These are phyloP conservation scores for Notospermus geniculatus DNA, from an alignment of 1,140 invertebrate genomes.

Conservation along the genomic window DNA sequence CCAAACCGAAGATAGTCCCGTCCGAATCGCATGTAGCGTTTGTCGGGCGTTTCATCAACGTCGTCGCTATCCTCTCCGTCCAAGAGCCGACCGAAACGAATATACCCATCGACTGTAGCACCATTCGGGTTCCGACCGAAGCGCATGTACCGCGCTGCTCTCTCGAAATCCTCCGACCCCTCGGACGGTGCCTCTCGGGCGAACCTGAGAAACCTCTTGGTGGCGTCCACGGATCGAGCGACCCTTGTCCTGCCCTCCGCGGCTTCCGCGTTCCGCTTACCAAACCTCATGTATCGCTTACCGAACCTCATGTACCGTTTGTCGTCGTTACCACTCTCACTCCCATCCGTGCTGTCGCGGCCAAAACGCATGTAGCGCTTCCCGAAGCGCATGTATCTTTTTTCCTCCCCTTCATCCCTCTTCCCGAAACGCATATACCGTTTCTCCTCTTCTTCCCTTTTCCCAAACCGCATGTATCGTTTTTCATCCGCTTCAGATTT, in stretches of 20 bases:
- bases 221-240: not conserved
- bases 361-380: not conserved
- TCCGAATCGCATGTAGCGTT: conserved; percentile 13
- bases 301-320: conserved; percentile 13
- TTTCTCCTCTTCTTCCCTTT: conserved; percentile 1
- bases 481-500: not conserved
- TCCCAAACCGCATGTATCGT: conserved; percentile 9
- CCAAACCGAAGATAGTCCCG: conserved; percentile 8
- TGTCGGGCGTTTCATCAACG: not conserved
- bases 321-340: not conserved
- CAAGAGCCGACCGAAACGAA: conserved; percentile 6
- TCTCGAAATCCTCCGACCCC: not conserved
- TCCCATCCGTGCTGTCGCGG: not conserved
- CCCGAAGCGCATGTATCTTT: not conserved
- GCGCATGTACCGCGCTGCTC: conserved; percentile 8
- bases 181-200: not conserved
- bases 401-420: not conserved
- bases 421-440: conserved; percentile 11
- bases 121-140: conserved; percentile 1
- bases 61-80: conserved; percentile 1
- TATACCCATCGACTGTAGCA: conserved; percentile 1
- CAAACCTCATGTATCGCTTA: conserved; percentile 13
- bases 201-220: not conserved
- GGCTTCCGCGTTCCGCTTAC: conserved; percentile 1
- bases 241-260: not conserved